Evolutionary conservation across 2,797 vertebrate genomes (phyloP).

Genomic region (Australoheros facetus): DNA sequence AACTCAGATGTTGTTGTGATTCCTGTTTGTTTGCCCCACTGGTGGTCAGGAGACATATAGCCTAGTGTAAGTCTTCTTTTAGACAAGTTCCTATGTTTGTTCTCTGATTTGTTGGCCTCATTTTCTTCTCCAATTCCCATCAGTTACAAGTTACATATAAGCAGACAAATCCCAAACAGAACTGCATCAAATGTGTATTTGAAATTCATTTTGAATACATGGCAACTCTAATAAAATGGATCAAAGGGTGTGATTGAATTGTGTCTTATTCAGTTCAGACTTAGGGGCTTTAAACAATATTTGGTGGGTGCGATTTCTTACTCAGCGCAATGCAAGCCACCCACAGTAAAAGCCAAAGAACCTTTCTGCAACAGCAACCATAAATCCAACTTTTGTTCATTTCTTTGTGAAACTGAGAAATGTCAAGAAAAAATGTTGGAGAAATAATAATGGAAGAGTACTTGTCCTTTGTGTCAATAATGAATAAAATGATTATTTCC

Average conservation of each 20-base stretch:
- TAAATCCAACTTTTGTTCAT: conserved; percentile 44
- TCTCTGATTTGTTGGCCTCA: neutral
- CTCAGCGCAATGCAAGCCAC: conserved; percentile 61
- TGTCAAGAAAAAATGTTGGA: neutral
- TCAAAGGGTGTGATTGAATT: conserved; percentile 61
- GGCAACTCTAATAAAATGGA: conserved; percentile 63
- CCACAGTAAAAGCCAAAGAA: conserved; percentile 31
- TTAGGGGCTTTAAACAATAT: conserved; percentile 45
- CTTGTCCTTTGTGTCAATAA: conserved; percentile 16
- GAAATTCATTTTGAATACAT: conserved; percentile 54
- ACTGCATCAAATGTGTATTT: conserved; percentile 35
- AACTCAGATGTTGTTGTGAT: conserved; percentile 62
- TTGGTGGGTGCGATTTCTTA: conserved; percentile 51
- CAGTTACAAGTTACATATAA: neutral
- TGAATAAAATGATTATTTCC: conserved; percentile 17
- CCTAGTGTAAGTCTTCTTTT: conserved; percentile 5
- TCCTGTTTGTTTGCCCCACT: conserved; percentile 64
- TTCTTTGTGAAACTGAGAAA: conserved; percentile 19
- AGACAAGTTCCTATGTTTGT: conserved; percentile 3
- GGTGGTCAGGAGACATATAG: conserved; percentile 46
- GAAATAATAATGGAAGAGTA: neutral
- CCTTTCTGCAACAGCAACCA: conserved; percentile 12
- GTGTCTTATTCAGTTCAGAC: conserved; percentile 38
- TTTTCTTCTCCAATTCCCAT: conserved; percentile 6
- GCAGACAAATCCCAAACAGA: conserved; percentile 9